phyloP scores from a whole-genome alignment of 1,140 invertebrate genomes.

The Sesamia nonagrioides region DNA sequence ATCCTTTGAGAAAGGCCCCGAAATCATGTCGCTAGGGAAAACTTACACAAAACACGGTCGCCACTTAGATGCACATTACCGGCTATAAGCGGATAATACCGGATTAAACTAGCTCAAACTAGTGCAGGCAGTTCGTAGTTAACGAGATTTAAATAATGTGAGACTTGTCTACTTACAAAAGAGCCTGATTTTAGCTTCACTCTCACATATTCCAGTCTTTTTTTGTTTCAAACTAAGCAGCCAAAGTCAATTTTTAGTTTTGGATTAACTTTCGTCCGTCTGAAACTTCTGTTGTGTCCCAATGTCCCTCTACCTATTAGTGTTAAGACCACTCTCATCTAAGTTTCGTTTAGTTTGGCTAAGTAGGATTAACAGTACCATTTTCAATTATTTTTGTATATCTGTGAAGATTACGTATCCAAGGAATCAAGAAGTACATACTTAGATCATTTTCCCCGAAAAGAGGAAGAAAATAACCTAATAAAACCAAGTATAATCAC shows the following conservation, averaged over 20 bases:
- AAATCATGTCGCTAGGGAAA: conserved; percentile 49
- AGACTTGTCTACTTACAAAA: conserved; percentile 17
- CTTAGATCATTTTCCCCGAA: no score
- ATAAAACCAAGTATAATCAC: no score
- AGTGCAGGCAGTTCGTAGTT: conserved; percentile 33
- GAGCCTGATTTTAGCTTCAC: neutral
- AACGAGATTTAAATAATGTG: conserved; percentile 43
- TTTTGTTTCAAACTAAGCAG: neutral
- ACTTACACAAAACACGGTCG: conserved; percentile 59
- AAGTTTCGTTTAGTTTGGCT: conserved; percentile 3
- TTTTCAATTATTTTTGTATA: no score
- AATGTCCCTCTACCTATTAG: neutral
- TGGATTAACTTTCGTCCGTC: neutral
- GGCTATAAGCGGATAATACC: conserved; percentile 60
- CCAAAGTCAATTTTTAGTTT: no score
- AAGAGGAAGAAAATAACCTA: no score
- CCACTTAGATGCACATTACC: conserved; percentile 68
- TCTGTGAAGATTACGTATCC: no score
- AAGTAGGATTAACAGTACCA: no score
- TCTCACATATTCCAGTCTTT: neutral
- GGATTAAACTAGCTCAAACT: conserved; percentile 53
- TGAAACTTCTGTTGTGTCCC: neutral
- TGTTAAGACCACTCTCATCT: conserved; percentile 8
- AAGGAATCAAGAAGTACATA: no score
- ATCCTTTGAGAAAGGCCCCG: conserved; percentile 52